phyloP scores from a whole-genome alignment of 2,797 vertebrate genomes.

The Alfaro cultratus region DNA sequence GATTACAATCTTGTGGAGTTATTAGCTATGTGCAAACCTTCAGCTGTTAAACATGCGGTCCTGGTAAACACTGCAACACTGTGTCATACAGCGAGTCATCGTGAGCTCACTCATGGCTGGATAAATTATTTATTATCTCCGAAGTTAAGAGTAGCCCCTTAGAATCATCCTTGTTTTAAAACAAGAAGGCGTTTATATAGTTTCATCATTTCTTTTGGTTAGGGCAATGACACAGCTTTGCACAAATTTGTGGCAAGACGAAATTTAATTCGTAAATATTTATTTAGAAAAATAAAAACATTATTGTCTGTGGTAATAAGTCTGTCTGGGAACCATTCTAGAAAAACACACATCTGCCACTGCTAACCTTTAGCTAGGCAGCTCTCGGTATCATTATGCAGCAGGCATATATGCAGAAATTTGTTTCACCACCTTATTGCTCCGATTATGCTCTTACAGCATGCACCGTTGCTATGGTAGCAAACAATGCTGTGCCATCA shows the following conservation, averaged over 20 bases:
- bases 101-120: not conserved
- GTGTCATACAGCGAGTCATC: not conserved
- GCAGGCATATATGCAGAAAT: constrained; percentile 53
- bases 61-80: not conserved
- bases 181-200: no score
- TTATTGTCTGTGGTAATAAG: not conserved
- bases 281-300: not conserved
- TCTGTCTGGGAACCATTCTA: not conserved
- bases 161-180: not conserved
- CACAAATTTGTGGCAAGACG: not conserved
- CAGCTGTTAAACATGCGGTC: not conserved
- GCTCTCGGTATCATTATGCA: constrained; percentile 56
- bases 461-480: constrained; percentile 53
- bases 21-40: not conserved
- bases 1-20: not conserved
- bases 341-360: constrained; percentile 14
- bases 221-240: not conserved
- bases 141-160: not conserved
- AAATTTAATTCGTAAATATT: not conserved
- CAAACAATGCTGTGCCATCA: constrained; percentile 45
- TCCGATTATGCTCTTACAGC: constrained; percentile 40
- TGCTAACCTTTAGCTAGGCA: constrained; percentile 29
- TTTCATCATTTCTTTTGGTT: no score
- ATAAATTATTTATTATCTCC: not conserved
- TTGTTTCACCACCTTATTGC: constrained; percentile 50